Percentiles rank a stretch among this genome's conserved stretches.
Conservation (phyloP, 2,797 vertebrate genomes). For the Avahi laniger region DNA sequence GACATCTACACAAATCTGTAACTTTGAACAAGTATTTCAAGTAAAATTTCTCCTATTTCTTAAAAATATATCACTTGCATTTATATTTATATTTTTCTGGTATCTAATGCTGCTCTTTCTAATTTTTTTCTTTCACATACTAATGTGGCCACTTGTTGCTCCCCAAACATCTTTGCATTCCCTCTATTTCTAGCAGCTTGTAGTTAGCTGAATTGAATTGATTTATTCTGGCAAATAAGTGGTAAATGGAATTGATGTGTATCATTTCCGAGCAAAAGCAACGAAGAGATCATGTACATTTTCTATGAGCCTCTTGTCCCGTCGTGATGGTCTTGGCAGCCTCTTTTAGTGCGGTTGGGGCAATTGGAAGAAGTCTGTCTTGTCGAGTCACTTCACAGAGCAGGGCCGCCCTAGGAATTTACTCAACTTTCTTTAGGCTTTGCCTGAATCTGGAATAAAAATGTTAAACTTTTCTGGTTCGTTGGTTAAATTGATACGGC, state of each 20-base stretch:
- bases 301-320: rapidly evolving
- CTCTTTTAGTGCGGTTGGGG: too few relatives aligned
- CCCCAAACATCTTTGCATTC: neutral
- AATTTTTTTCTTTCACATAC: neutral
- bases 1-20: neutral
- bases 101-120: neutral
- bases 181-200: neutral
- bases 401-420: neutral
- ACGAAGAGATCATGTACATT: neutral
- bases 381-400: neutral
- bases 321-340: neutral
- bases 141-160: neutral
- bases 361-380: rapidly evolving
- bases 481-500: neutral
- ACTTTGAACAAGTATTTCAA: neutral
- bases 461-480: neutral
- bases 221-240: neutral
- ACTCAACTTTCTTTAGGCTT: neutral
- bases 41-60: neutral
- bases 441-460: neutral
- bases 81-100: neutral
- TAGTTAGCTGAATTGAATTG: rapidly evolving
- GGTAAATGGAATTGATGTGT: neutral
- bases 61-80: neutral
- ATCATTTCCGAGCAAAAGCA: neutral